These are phyloP conservation scores for Lepilemur septentrionalis DNA, from an alignment of 2,797 vertebrate species.

Conservation along the genomic window DNA sequence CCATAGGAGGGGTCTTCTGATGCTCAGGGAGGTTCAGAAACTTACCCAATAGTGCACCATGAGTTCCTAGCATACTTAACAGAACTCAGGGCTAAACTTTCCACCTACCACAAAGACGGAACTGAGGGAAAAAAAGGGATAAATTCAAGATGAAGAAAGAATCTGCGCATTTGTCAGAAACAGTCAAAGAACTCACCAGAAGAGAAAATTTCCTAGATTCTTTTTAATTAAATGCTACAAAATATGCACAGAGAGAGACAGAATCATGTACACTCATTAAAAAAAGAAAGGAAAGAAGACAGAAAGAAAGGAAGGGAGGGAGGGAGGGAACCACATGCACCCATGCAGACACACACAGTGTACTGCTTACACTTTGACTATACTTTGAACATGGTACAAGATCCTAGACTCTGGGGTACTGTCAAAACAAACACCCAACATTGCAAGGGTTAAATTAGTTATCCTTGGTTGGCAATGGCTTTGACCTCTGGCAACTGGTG, in stretches of 20 bases:
- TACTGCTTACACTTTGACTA: not conserved
- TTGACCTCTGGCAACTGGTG: constrained; percentile 38
- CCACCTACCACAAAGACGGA: not conserved
- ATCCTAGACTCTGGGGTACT: not conserved
- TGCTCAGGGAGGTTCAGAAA: not conserved
- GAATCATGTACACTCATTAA: not conserved
- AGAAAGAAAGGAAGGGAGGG: not conserved
- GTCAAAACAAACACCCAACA: not conserved
- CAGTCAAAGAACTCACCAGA: not conserved
- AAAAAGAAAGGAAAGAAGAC: not conserved
- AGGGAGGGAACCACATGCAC: not conserved
- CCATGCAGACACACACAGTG: not conserved
- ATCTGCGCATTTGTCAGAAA: not conserved
- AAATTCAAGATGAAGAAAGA: not conserved
- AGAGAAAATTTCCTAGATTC: not conserved
- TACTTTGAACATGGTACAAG: not conserved
- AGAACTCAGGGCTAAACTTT: not conserved
- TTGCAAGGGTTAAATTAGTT: not conserved
- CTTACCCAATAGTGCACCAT: not conserved
- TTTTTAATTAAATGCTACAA: not conserved
- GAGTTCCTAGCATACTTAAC: not conserved
- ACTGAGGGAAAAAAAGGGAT: not conserved
- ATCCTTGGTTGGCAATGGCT: not conserved
- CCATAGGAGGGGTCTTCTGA: not conserved
- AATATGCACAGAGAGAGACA: not conserved